These are phyloP conservation scores for Paramormyrops kingsleyae DNA, from an alignment of 2,113 vertebrate genomes.

Conservation along the genomic window DNA sequence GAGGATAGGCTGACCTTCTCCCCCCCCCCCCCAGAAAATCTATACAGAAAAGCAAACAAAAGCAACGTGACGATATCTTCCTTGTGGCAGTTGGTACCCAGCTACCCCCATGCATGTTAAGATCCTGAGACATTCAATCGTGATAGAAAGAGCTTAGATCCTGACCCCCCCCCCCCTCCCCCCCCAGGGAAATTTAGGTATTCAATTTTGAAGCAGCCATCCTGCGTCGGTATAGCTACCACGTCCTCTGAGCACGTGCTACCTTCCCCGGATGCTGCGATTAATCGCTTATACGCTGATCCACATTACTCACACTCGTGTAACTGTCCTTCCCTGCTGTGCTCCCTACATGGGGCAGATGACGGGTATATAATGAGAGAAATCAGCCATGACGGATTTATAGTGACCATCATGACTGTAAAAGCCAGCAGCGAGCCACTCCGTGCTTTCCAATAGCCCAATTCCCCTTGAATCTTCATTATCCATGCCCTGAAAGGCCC, in stretches of 20 bases:
- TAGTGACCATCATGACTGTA: neutral
- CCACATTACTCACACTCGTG: neutral
- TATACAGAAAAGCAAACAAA: neutral
- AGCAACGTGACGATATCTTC: neutral
- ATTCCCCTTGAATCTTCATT: neutral
- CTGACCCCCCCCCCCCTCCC: neutral
- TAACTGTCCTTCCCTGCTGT: neutral
- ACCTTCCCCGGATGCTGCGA: neutral
- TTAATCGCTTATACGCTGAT: neutral
- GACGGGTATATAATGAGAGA: neutral
- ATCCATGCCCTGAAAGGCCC: neutral
- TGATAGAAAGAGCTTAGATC: neutral
- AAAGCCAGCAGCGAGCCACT: neutral
- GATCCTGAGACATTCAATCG: conserved; percentile 46
- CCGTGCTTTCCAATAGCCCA: neutral
- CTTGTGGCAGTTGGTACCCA: conserved; percentile 23
- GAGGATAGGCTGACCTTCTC: conserved; percentile 33
- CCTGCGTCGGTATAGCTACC: neutral
- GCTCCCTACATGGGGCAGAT: neutral
- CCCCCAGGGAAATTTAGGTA: neutral
- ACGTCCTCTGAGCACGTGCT: neutral
- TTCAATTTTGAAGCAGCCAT: neutral
- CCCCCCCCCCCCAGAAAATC: neutral
- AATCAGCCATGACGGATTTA: neutral
- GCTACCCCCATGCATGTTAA: conserved; percentile 48